Conservation (phyloP, 1,140 invertebrate species). For the Sesamia nonagrioides region DNA sequence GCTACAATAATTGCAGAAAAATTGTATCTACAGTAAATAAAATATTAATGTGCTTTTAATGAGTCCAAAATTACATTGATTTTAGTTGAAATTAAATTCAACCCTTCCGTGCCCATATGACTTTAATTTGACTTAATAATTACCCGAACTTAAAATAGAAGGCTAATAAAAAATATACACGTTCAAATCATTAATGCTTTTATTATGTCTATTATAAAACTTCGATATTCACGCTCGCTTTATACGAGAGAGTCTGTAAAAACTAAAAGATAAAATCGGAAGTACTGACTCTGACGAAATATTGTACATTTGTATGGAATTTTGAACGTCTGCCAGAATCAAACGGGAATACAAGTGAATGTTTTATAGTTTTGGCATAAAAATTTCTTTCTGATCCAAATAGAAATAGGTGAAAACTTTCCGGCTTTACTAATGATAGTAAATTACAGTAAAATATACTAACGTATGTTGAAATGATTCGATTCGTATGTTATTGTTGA, state of each 20-base stretch:
- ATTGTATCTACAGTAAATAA: not conserved
- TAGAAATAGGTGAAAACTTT: conserved; percentile 24
- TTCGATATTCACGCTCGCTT: not conserved
- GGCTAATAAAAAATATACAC: not conserved
- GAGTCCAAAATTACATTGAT: not conserved
- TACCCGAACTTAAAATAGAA: not conserved
- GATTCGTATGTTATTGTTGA: no score
- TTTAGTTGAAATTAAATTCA: conserved; percentile 18
- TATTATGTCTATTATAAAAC: not conserved
- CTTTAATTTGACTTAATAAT: not conserved
- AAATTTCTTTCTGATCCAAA: conserved; percentile 52
- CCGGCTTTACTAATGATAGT: not conserved
- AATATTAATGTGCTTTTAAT: conserved; percentile 24
- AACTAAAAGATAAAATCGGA: conserved; percentile 45
- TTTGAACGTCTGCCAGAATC: conserved; percentile 62
- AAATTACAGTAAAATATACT: no score
- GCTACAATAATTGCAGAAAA: not conserved
- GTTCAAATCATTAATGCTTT: not conserved
- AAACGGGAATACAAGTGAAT: conserved; percentile 53
- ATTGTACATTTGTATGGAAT: conserved; percentile 52
- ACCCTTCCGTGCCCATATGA: not conserved
- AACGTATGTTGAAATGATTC: no score
- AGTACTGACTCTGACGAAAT: conserved; percentile 48
- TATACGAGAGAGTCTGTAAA: conserved; percentile 3
- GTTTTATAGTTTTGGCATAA: conserved; percentile 58